These are phyloP conservation scores for Ceramica pisi DNA, from an alignment of 2,888 invertebrate genomes.

Conservation along the genomic window DNA sequence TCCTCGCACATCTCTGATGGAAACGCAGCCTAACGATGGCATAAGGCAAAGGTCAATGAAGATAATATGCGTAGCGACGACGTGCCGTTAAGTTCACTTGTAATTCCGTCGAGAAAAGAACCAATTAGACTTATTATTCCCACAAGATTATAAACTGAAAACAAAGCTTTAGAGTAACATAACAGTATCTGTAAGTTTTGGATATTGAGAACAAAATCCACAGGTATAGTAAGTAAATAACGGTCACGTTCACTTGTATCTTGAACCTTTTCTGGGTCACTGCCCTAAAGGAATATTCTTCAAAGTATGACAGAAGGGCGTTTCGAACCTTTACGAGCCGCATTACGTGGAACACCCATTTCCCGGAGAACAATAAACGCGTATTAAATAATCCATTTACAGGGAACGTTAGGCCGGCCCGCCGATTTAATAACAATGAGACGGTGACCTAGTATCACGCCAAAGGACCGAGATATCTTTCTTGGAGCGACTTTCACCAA, in stretches of 20 bases:
- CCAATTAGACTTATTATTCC: background rate
- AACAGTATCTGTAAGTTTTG: background rate
- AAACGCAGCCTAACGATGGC: background rate
- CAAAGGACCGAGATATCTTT: too few relatives aligned
- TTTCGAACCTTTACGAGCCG: background rate
- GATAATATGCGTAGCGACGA: background rate
- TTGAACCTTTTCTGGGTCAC: background rate
- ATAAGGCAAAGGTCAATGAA: constrained; percentile 4
- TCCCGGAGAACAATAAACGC: constrained; percentile 28
- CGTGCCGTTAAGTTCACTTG: background rate
- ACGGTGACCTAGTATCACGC: constrained; percentile 46
- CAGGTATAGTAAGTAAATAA: background rate
- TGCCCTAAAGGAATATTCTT: background rate
- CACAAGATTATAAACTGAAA: constrained; percentile 2
- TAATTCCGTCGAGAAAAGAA: background rate
- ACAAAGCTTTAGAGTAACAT: background rate
- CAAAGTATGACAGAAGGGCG: background rate
- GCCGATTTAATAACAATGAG: constrained; percentile 40
- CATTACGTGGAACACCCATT: constrained; percentile 16
- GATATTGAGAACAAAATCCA: background rate
- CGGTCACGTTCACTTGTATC: background rate
- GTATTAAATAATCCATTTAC: constrained; percentile 39
- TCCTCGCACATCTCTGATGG: too few relatives aligned
- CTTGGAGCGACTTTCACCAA: too few relatives aligned
- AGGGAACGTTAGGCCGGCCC: background rate